Conservation (phyloP, 2,888 invertebrate genomes). For the Acanthosoma haemorrhoidale region DNA sequence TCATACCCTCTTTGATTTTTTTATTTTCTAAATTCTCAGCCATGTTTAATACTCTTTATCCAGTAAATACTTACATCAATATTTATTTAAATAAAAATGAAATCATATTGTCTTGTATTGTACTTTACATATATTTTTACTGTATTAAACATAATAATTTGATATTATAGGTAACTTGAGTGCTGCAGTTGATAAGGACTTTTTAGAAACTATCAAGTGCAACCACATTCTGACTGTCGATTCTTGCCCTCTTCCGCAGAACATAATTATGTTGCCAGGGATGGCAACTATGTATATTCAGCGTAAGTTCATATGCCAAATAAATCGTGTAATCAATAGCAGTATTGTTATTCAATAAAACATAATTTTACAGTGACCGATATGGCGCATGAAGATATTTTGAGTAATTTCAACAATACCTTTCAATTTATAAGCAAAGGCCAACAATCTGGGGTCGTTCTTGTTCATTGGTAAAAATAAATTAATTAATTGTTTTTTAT, state of each 20-base stretch:
- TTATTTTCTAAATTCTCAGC: too few species aligned
- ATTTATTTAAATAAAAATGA: too few species aligned
- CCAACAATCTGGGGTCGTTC: slow-evolving; percentile 60
- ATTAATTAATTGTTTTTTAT: too few species aligned
- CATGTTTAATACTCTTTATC: too few species aligned
- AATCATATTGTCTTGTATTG: too few species aligned
- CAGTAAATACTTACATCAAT: too few species aligned
- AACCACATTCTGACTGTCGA: slow-evolving; percentile 78
- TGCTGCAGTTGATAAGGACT: slow-evolving; percentile 68
- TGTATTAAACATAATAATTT: too few species aligned
- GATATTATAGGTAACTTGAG: slow-evolving; percentile 63
- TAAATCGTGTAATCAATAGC: too few species aligned
- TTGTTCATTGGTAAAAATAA: slow-evolving; percentile 74
- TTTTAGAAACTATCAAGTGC: slow-evolving; percentile 60
- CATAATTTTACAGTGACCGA: slow-evolving; percentile 60
- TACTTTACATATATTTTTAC: too few species aligned
- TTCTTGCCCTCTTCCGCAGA: slow-evolving; percentile 73
- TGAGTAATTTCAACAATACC: slow-evolving; percentile 71
- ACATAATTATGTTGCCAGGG: slow-evolving; percentile 61
- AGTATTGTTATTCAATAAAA: too few species aligned
- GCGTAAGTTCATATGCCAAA: slow-evolving; percentile 51
- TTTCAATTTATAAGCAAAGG: slow-evolving; percentile 70
- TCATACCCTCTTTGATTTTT: too few species aligned
- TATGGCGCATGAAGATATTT: slow-evolving; percentile 76
- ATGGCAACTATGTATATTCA: slow-evolving; percentile 69